Conservation (phyloP, 2,113 vertebrate genomes). For the Osmerus mordax region DNA sequence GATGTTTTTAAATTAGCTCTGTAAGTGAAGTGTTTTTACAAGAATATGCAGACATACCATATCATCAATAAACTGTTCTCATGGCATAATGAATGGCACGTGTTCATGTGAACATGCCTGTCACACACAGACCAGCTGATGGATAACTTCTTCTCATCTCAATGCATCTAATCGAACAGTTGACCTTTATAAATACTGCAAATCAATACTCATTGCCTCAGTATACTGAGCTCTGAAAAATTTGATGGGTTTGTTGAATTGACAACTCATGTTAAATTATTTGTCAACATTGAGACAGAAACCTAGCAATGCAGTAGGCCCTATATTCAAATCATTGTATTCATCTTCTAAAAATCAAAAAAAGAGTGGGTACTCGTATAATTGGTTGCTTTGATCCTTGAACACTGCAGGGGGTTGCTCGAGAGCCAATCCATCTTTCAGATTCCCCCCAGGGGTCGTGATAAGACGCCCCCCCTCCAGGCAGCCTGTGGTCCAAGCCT, state of each 20-base stretch:
- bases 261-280: slow-evolving; percentile 17
- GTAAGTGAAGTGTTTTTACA: slow-evolving; percentile 16
- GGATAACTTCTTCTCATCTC: slow-evolving; percentile 53
- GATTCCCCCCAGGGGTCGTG: neutral
- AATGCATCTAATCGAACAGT: slow-evolving; percentile 50
- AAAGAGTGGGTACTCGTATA: slow-evolving; percentile 24
- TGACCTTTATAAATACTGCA: slow-evolving; percentile 59
- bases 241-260: slow-evolving; percentile 45
- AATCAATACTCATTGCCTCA: slow-evolving; percentile 38
- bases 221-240: slow-evolving; percentile 49
- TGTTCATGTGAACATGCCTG: slow-evolving; percentile 46
- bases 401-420: slow-evolving; percentile 41
- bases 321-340: neutral
- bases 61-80: slow-evolving; percentile 26
- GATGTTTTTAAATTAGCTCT: neutral
- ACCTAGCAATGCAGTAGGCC: neutral
- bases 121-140: slow-evolving; percentile 50
- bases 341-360: neutral
- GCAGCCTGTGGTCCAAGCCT: slow-evolving; percentile 10
- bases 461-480: neutral
- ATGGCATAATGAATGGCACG: slow-evolving; percentile 21
- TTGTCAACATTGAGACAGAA: neutral
- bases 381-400: slow-evolving; percentile 58
- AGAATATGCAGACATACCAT: slow-evolving; percentile 16
- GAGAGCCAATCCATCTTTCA: slow-evolving; percentile 25